Percentiles rank a stretch among this genome's conserved stretches.
phyloP scores from a whole-genome alignment of 2,113 vertebrate species.

The Bos javanicus region DNA sequence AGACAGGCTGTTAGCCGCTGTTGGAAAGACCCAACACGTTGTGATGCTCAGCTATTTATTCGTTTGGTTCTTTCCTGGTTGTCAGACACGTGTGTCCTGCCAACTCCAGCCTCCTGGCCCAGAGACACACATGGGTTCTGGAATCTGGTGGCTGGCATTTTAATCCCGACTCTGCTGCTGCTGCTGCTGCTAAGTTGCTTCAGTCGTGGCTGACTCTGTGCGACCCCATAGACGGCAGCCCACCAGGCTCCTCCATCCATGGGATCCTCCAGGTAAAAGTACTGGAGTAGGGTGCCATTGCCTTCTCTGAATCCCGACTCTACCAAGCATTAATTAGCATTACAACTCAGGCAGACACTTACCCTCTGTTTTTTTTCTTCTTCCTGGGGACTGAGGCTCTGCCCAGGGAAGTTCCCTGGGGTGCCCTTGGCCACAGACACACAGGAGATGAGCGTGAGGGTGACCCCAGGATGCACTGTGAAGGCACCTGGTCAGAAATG shows the following conservation, averaged over 20 bases:
- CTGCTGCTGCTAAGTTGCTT: too few species aligned
- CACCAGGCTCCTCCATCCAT: too few species aligned
- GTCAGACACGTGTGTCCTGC: not conserved
- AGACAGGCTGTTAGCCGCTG: not conserved
- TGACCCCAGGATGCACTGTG: not conserved
- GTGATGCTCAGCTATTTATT: not conserved
- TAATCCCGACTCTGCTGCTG: too few species aligned
- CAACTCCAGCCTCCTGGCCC: not conserved
- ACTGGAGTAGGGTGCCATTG: too few species aligned
- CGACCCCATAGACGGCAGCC: too few species aligned
- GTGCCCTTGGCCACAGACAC: not conserved
- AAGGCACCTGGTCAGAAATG: not conserved
- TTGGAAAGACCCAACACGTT: not conserved
- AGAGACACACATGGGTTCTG: not conserved
- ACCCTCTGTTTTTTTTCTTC: not conserved
- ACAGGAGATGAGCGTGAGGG: not conserved
- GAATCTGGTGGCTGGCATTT: not conserved
- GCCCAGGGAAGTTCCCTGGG: not conserved
- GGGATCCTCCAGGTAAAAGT: too few species aligned
- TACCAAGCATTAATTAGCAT: not conserved
- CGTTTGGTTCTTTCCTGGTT: not conserved
- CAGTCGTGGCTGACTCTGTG: too few species aligned
- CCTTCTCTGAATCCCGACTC: too few species aligned
- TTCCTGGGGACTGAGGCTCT: not conserved
- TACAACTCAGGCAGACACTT: not conserved